Evolutionary conservation across 2,888 invertebrate genomes (phyloP).

Genomic region (Noctua comes): DNA sequence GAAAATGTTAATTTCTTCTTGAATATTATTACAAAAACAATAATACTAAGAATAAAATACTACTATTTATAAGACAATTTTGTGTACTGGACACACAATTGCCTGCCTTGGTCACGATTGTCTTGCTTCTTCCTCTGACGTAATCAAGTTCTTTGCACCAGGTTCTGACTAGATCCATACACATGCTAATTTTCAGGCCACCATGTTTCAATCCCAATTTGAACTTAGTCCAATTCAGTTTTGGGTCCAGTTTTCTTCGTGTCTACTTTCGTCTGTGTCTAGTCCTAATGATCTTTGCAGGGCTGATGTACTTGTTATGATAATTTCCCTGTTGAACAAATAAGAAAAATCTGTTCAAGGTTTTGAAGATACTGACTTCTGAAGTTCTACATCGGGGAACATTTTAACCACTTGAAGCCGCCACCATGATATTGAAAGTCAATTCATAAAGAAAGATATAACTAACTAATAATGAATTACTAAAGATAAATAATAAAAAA

Average conservation of each 20-base stretch:
- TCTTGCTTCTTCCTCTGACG: too few relatives aligned
- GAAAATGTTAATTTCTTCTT: too few relatives aligned
- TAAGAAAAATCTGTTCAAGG: slow-evolving; percentile 1
- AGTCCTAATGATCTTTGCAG: slow-evolving; percentile 6
- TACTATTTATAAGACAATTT: too few relatives aligned
- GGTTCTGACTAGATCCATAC: background rate
- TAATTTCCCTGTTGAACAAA: background rate
- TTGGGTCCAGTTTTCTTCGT: background rate
- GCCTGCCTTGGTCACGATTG: background rate
- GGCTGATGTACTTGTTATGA: background rate
- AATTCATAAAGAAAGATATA: too few relatives aligned
- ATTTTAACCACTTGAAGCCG: background rate
- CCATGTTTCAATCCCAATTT: background rate
- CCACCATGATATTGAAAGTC: background rate
- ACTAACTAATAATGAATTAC: background rate
- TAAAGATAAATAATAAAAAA: background rate
- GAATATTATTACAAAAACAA: slow-evolving; percentile 1
- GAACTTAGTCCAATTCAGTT: background rate
- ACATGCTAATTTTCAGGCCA: background rate
- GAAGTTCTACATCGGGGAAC: background rate
- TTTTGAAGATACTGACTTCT: background rate
- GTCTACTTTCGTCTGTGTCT: background rate
- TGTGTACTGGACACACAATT: too few relatives aligned
- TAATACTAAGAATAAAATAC: slow-evolving; percentile 11
- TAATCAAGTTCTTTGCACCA: background rate